Conservation (phyloP, 1,140 invertebrate genomes). For the Camponotus pennsylvanicus region DNA sequence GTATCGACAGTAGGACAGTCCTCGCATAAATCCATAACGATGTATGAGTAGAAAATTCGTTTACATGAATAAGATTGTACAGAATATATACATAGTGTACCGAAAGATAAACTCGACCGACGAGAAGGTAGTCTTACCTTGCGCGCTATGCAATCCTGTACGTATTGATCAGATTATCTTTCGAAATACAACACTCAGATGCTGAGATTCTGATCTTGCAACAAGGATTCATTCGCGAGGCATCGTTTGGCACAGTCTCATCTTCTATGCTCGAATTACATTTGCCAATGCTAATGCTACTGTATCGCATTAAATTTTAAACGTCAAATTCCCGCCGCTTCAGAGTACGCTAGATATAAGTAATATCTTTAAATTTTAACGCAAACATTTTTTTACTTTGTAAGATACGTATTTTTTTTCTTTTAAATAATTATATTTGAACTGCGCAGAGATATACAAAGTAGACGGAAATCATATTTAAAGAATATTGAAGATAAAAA, state of each 20-base stretch:
- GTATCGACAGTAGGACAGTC: slow-evolving; percentile 71
- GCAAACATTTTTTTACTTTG: background rate
- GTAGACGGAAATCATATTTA: background rate
- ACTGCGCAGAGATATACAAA: background rate
- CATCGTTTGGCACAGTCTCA: background rate
- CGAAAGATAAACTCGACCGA: background rate
- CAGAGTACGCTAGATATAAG: background rate
- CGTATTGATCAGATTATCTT: background rate
- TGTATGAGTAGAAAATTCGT: slow-evolving; percentile 64
- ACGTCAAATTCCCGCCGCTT: background rate
- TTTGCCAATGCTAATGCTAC: background rate
- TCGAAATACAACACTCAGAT: slow-evolving; percentile 14
- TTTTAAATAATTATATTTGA: background rate
- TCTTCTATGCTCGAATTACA: background rate
- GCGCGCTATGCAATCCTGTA: background rate
- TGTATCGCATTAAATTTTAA: slow-evolving; percentile 1
- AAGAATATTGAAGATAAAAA: background rate
- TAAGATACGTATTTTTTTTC: background rate
- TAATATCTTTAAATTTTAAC: background rate
- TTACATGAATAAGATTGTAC: slow-evolving; percentile 68
- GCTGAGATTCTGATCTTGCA: background rate
- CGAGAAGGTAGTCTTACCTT: background rate
- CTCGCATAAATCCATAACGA: slow-evolving; percentile 71
- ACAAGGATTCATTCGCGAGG: slow-evolving; percentile 14
- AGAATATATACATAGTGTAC: slow-evolving; percentile 63